Base-by-base conservation (phyloP, 2,888 invertebrate species). In the Andrena dorsata region DNA sequence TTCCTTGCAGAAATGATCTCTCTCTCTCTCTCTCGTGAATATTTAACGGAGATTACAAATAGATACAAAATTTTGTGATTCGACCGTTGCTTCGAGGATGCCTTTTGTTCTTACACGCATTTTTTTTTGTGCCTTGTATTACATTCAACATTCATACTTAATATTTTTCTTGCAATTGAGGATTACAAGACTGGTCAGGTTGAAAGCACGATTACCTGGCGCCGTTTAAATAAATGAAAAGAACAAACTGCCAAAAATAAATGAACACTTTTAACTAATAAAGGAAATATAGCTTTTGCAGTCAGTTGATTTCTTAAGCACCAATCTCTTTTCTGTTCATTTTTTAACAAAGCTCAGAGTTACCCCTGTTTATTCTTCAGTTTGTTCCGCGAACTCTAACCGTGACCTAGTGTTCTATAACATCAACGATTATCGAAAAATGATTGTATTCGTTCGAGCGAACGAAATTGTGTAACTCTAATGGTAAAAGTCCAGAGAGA, bases 101-200 rank as follows among this genome's bases (percentile, higher is more conserved):
- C 28, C 20, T 80, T 71, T 80, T 28, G 49, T 80, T 66, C 41
- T 80, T 72, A 53, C 68, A 70, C n/a, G 72, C 53, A 23, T 61
- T 41, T 70, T 80, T 51, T 30, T 23, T 72, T 68, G 35, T 76
- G 61, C 30, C 58, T 76, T 60, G 53, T 26, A 58, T 81, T 79
- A 61, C 16, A 56, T 72, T 73, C 60, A 72, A 49, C 35, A 76
- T 80, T 76, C 41, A 72, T 32, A 72, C 72, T 76, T 72, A 64
- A 72, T 76, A 72, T 68, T 69, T 80, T 71, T 60, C 68, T 58
- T 82, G 68, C 58, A 72, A 68, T 80, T 26, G 58, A 72, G 30
- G 66, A 72, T 82, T 80, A 80, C 30, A 80, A 82, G 81, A 82
- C 81, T 82, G 82, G 76, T 69, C 82, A 60, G 60, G 58, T 35